These are phyloP conservation scores for Pteropus alecto DNA, from an alignment of 2,113 vertebrate species.

Conservation along the genomic window DNA sequence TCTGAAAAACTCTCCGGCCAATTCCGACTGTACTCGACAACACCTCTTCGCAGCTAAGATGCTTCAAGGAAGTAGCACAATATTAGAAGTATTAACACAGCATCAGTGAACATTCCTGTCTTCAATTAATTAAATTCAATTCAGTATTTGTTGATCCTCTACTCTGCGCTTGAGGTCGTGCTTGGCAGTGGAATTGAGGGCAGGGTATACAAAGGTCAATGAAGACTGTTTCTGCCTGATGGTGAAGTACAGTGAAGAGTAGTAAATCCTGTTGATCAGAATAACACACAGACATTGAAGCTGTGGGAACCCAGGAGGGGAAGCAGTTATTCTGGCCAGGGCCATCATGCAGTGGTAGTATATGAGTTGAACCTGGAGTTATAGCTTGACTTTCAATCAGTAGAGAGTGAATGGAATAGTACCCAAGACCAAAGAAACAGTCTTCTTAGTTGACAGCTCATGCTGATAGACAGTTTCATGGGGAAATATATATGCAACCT, in stretches of 20 bases:
- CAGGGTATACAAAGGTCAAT: background rate
- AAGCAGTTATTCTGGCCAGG: background rate
- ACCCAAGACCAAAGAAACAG: background rate
- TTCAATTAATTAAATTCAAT: background rate
- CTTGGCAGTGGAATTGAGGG: background rate
- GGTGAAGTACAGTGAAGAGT: background rate
- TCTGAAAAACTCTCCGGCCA: background rate
- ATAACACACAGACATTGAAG: background rate
- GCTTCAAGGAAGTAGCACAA: background rate
- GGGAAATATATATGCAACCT: background rate
- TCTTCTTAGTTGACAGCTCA: background rate
- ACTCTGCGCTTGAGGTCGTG: background rate
- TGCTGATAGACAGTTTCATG: background rate
- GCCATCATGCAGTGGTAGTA: background rate
- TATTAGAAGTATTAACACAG: background rate
- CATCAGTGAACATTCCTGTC: background rate
- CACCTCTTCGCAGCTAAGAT: background rate
- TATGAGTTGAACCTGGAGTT: background rate
- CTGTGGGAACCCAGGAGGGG: background rate
- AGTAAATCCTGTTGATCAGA: background rate
- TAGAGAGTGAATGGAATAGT: background rate
- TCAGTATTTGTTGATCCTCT: background rate
- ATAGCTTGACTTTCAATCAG: background rate
- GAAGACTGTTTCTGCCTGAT: background rate
- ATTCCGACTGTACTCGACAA: background rate